Evolutionary conservation across 2,797 vertebrate genomes (phyloP).

Genomic region (Buceros bicornis): DNA sequence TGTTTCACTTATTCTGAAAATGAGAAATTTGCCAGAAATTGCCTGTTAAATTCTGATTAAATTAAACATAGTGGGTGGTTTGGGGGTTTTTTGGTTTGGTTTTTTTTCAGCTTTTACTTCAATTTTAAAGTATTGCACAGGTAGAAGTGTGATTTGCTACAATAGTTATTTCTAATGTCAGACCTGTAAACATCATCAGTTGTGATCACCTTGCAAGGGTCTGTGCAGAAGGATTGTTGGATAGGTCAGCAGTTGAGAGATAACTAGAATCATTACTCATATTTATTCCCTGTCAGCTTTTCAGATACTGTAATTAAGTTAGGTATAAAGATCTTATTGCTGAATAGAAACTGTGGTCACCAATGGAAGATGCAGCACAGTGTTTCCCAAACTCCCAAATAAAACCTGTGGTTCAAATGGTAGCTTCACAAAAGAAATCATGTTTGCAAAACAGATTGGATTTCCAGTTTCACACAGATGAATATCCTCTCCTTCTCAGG

Average conservation of each 20-base stretch:
- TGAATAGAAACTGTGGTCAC: neutral
- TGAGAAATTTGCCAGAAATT: neutral
- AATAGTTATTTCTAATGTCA: slow-evolving; percentile 34
- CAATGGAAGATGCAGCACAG: neutral
- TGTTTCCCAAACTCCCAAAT: neutral
- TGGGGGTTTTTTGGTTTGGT: neutral
- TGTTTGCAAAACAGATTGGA: neutral
- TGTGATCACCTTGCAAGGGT: slow-evolving; percentile 12
- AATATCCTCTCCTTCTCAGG: neutral
- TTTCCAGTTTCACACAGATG: neutral
- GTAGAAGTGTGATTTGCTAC: neutral
- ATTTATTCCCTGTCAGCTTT: slow-evolving; percentile 44
- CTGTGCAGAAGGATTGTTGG: neutral
- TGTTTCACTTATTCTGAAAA: slow-evolving; percentile 19
- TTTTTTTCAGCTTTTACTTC: neutral
- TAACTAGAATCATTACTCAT: slow-evolving; percentile 46
- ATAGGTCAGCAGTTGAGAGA: slow-evolving; percentile 11
- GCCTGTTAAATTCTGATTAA: neutral
- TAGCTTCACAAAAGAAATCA: neutral
- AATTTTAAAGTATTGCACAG: slow-evolving; percentile 26
- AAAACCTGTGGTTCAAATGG: neutral
- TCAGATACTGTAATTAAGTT: slow-evolving; percentile 38
- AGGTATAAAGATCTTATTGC: slow-evolving; percentile 13
- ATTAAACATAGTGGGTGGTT: neutral
- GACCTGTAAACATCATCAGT: slow-evolving; percentile 21